Base-by-base conservation (phyloP, 2,888 invertebrate genomes). In the Alcis repandata region DNA sequence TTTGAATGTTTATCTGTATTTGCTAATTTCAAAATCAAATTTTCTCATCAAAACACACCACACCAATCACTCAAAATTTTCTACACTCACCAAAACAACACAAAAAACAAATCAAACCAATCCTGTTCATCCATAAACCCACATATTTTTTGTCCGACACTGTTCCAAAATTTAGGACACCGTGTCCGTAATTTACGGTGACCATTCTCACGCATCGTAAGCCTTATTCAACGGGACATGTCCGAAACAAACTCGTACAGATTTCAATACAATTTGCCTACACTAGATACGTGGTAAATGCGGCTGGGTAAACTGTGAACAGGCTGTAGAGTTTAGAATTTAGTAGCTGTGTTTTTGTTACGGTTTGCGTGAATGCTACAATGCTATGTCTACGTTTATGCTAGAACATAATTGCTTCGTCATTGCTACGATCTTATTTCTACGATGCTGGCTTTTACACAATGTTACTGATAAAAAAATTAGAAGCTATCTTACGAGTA, bases 191-290 rank as follows among this genome's bases (percentile, higher is more conserved):
- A 66, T 68, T 66, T 69, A 70, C 56, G 56, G 60, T 45, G 41
- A 61, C 63, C 56, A 62, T 70, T 68, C 62, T 56, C 62, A 67
- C 70, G 71, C 75, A 22, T 58, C 52, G 73, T 74, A 69, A 72
- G 76, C 71, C 66, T 74, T 75, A 74, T 73, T 71, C 69, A 68
- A 70, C 58, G 69, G 74, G 76, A 77, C 75, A 68, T 74, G 66
- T 67, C 67, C 72, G 71, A 70, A 74, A 77, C 73, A 72, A 75
- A 77, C 72, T 77, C 76, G 72, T 74, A 71, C 75, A 79, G 78
- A 82, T 82, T 84, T 83, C 78, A 78, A 81, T 80, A 79, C 80
- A 76, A 82, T 82, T 80, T 80, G 71, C 77, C 76, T 75, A 72
- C 73, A 73, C 65, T 70, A 68, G 74, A 76, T 76, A 78, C 68